phyloP scores from a whole-genome alignment of 2,113 vertebrate genomes.

The Columba livia region DNA sequence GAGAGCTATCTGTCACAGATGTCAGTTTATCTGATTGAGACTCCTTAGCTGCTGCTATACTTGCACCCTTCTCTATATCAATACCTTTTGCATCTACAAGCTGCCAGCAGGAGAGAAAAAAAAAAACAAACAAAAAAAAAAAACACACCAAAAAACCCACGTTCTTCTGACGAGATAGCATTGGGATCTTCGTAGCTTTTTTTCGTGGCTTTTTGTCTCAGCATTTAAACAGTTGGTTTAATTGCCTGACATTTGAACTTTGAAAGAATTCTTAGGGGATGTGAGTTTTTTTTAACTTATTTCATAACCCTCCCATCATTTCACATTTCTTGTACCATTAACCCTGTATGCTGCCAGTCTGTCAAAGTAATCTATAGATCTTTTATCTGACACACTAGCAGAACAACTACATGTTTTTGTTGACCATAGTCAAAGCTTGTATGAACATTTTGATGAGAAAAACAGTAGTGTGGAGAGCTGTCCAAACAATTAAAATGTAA shows the following conservation, averaged over 20 bases:
- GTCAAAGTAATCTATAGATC: constrained; percentile 28
- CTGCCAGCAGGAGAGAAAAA: constrained; percentile 48
- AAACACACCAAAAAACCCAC: not conserved
- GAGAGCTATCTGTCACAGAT: constrained; percentile 79
- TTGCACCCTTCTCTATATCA: constrained; percentile 61
- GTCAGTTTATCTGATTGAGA: constrained; percentile 80
- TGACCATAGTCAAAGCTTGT: not conserved
- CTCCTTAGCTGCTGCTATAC: constrained; percentile 63
- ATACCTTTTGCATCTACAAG: constrained; percentile 69
- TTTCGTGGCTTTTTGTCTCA: constrained; percentile 65
- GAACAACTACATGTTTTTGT: constrained; percentile 26
- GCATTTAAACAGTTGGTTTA: constrained; percentile 48
- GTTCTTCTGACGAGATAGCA: constrained; percentile 47
- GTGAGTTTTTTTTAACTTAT: not conserved
- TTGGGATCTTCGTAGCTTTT: constrained; percentile 60
- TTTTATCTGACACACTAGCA: not conserved
- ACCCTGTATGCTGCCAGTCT: not conserved
- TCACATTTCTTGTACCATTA: not conserved
- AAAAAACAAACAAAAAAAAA: not conserved
- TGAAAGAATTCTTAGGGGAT: constrained; percentile 50
- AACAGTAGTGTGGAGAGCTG: not conserved
- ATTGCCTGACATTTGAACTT: constrained; percentile 63
- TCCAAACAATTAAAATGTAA: not conserved
- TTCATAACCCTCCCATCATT: constrained; percentile 38
- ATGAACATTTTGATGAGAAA: not conserved